phyloP scores from a whole-genome alignment of 2,113 vertebrate species.

The Maccullochella peelii region DNA sequence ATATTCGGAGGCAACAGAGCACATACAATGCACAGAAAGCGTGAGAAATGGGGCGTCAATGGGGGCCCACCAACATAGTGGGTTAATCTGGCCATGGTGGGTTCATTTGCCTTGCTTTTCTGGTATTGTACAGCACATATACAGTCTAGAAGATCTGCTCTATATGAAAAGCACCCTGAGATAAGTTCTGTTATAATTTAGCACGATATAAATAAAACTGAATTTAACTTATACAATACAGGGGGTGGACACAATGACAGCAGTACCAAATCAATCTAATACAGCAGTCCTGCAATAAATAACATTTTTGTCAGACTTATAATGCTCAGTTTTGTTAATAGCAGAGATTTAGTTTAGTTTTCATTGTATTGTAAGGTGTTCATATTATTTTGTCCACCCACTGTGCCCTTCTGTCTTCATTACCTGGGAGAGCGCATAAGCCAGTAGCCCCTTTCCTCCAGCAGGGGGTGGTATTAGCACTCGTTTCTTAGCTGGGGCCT shows the following conservation, averaged over 20 bases:
- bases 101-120: background rate
- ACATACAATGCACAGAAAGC: background rate
- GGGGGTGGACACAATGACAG: background rate
- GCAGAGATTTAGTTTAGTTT: background rate
- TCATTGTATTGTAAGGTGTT: background rate
- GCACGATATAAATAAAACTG: too few relatives aligned
- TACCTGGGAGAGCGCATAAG: background rate
- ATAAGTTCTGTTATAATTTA: too few relatives aligned
- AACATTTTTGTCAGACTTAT: background rate
- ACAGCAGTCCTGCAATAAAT: background rate
- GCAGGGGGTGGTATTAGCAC: constrained; percentile 83
- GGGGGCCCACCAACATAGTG: background rate
- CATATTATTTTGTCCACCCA: constrained; percentile 18
- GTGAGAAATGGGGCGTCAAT: background rate
- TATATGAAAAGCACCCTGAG: too few relatives aligned
- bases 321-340: background rate
- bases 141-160: background rate
- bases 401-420: background rate
- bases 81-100: background rate
- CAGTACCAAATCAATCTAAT: background rate
- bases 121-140: background rate
- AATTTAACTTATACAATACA: too few relatives aligned
- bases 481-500: constrained; percentile 75
- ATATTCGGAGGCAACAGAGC: background rate
- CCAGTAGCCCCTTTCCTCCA: constrained; percentile 58